Percentiles rank a stretch among this genome's conserved stretches.
These are phyloP conservation scores for Ladona fulva DNA, from an alignment of 1,140 invertebrate genomes.

Conservation along the genomic window DNA sequence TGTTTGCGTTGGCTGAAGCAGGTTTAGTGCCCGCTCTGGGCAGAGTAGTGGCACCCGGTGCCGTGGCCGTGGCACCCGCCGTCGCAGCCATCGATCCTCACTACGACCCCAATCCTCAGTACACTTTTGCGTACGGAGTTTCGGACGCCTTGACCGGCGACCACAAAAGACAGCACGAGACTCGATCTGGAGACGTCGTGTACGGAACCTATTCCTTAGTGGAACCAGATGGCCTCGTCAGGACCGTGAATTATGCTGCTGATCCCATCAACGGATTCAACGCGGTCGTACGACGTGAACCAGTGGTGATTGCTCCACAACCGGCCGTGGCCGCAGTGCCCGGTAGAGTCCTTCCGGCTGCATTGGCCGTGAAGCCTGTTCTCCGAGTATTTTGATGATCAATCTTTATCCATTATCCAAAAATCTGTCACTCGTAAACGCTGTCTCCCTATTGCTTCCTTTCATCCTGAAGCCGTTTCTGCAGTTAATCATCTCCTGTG, in stretches of 20 bases:
- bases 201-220: conserved; percentile 24
- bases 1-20: background rate
- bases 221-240: conserved; percentile 25
- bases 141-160: conserved; percentile 34
- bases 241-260: conserved; percentile 27
- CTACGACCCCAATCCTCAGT: conserved; percentile 26
- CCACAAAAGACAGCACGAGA: conserved; percentile 42
- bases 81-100: background rate
- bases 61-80: background rate
- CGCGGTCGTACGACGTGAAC: conserved; percentile 15
- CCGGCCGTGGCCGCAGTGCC: background rate
- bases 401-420: background rate
- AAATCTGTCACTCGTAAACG: no score
- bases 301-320: background rate
- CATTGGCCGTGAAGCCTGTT: background rate
- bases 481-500: no score
- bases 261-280: conserved; percentile 23
- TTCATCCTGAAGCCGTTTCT: no score
- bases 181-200: conserved; percentile 22
- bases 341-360: background rate
- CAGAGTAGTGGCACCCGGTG: background rate
- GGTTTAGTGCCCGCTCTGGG: background rate
- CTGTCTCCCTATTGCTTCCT: no score
- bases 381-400: background rate
- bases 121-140: conserved; percentile 28